A percentile compares a stretch with the other conserved stretches of the same genome.
These are phyloP conservation scores for Pomacea canaliculata DNA, from an alignment of 2,888 invertebrate species.

Conservation along the genomic window DNA sequence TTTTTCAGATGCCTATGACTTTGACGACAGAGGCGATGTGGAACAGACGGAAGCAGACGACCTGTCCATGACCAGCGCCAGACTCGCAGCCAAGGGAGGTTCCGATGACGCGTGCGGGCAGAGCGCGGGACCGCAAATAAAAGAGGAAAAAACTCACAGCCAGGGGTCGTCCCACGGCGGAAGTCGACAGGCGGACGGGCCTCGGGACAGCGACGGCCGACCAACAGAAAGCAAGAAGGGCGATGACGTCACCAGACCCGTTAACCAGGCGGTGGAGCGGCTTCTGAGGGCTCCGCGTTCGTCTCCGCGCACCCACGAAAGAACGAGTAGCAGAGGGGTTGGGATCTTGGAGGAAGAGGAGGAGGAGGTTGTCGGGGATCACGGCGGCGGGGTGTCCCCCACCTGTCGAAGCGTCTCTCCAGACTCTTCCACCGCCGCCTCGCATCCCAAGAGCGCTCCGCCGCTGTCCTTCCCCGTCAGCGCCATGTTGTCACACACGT, in stretches of 20 bases:
- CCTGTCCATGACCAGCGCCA: not conserved
- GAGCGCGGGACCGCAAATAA: too few species aligned
- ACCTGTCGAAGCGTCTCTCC: conserved; percentile 31
- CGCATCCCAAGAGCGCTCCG: conserved; percentile 1
- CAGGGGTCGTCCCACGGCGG: too few species aligned
- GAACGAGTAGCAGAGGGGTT: not conserved
- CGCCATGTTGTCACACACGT: conserved; percentile 26
- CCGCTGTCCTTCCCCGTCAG: conserved; percentile 35
- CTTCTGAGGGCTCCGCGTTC: too few species aligned
- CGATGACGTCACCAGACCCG: too few species aligned
- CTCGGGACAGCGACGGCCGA: too few species aligned
- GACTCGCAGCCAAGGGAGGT: too few species aligned
- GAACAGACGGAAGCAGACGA: not conserved
- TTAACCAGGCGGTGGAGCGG: too few species aligned
- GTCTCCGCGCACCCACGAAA: not conserved
- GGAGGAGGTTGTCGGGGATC: not conserved
- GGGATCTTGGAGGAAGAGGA: not conserved
- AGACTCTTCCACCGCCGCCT: conserved; percentile 29
- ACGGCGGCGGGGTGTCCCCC: conserved; percentile 5
- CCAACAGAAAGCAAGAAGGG: too few species aligned
- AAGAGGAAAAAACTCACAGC: too few species aligned
- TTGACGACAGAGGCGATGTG: not conserved
- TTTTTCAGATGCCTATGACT: not conserved
- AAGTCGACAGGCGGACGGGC: too few species aligned
- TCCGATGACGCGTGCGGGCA: too few species aligned